A percentile compares a stretch with the other conserved stretches of the same genome.
These are phyloP conservation scores for Alosa alosa DNA, from an alignment of 2,113 vertebrate genomes.

Conservation along the genomic window DNA sequence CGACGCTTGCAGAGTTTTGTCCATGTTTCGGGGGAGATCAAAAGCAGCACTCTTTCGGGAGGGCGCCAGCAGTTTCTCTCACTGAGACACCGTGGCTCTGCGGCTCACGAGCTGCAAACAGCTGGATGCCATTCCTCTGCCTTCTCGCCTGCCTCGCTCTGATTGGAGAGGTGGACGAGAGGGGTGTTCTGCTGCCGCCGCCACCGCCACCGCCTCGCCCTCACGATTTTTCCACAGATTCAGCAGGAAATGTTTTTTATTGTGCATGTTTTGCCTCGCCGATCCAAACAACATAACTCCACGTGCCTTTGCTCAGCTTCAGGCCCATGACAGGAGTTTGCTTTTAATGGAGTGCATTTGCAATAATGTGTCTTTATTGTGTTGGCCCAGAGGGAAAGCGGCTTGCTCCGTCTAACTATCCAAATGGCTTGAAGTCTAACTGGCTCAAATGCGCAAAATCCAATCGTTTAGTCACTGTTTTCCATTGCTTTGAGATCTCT, in stretches of 20 bases:
- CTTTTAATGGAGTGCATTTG: slow-evolving; percentile 42
- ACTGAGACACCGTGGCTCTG: not conserved
- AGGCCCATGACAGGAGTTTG: slow-evolving; percentile 60
- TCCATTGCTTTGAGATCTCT: slow-evolving; percentile 1
- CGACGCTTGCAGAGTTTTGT: not conserved
- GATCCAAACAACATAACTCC: slow-evolving; percentile 61
- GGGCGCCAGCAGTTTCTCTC: not conserved
- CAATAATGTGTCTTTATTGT: slow-evolving; percentile 53
- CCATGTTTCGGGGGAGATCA: not conserved
- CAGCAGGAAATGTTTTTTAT: slow-evolving; percentile 74
- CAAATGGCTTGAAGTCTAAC: slow-evolving; percentile 8
- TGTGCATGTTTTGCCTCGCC: slow-evolving; percentile 60
- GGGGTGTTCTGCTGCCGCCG: slow-evolving; percentile 41
- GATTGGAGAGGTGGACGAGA: slow-evolving; percentile 63
- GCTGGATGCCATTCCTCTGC: slow-evolving; percentile 50
- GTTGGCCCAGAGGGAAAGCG: slow-evolving; percentile 50
- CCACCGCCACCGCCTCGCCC: not conserved
- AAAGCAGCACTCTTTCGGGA: not conserved
- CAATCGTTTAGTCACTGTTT: slow-evolving; percentile 18
- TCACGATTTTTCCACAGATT: slow-evolving; percentile 67
- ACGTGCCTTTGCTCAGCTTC: slow-evolving; percentile 39
- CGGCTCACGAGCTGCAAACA: slow-evolving; percentile 24
- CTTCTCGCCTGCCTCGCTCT: slow-evolving; percentile 30
- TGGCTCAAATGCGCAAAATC: not conserved
- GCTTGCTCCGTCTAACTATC: slow-evolving; percentile 40